Conservation (phyloP, 1,140 invertebrate species). For the Dreissena rostriformis region DNA sequence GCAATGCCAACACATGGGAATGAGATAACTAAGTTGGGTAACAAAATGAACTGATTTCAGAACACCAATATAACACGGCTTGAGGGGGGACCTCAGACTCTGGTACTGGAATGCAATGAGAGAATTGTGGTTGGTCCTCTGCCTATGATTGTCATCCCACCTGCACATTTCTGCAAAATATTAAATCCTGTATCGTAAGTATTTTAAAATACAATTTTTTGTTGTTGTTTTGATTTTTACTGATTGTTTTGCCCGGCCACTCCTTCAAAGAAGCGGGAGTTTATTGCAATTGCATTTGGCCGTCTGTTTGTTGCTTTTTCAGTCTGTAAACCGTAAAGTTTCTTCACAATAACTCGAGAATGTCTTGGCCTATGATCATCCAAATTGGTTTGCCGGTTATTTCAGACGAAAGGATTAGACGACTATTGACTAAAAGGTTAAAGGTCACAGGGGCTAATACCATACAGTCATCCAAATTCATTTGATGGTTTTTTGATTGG, state of each 20-base stretch:
- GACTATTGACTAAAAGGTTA: too few species aligned
- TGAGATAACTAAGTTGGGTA: not conserved
- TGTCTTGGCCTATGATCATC: too few species aligned
- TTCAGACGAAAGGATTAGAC: too few species aligned
- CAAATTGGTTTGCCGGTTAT: too few species aligned
- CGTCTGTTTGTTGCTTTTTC: not conserved
- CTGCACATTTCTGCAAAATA: conserved; percentile 81
- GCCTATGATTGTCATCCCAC: conserved; percentile 82
- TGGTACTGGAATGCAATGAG: conserved; percentile 81
- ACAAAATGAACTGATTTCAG: conserved; percentile 59
- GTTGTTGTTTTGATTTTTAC: not conserved
- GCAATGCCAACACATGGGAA: not conserved
- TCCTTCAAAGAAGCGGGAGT: not conserved
- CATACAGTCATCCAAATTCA: too few species aligned
- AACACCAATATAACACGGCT: conserved; percentile 81
- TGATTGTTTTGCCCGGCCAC: not conserved
- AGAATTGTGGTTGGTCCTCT: conserved; percentile 68
- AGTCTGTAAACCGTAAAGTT: too few species aligned
- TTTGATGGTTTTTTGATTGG: too few species aligned
- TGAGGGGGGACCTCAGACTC: conserved; percentile 81
- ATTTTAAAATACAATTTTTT: too few species aligned
- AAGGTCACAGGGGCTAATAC: too few species aligned
- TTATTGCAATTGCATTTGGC: not conserved
- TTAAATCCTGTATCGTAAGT: conserved; percentile 79
- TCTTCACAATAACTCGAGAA: too few species aligned